Percentiles rank a stretch among this genome's conserved stretches.
These are phyloP conservation scores for Lysiphlebus fabarum DNA, from an alignment of 1,140 invertebrate species.

Conservation along the genomic window DNA sequence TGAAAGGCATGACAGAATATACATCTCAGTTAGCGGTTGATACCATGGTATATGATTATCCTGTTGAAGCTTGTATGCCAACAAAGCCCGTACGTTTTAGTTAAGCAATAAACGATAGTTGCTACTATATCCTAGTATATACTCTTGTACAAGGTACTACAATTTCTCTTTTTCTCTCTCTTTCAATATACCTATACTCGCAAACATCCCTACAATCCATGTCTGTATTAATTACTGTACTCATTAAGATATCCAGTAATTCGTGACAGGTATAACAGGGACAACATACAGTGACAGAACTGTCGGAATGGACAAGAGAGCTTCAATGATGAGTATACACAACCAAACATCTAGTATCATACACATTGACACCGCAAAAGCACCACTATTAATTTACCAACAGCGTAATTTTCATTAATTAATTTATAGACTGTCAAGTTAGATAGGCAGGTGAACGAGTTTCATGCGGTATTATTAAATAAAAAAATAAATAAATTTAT, in stretches of 20 bases:
- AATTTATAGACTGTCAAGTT: slow-evolving; percentile 50
- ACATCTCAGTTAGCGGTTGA: too few species aligned
- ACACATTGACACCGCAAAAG: too few species aligned
- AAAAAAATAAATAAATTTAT: too few species aligned
- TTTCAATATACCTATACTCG: too few species aligned
- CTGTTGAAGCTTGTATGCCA: slow-evolving; percentile 4
- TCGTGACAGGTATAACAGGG: slow-evolving; percentile 17
- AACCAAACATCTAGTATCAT: not conserved
- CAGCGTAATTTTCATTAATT: slow-evolving; percentile 51
- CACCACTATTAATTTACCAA: slow-evolving; percentile 38
- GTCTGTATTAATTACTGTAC: slow-evolving; percentile 55
- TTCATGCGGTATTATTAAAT: too few species aligned
- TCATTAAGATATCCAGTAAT: slow-evolving; percentile 54
- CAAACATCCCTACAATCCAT: slow-evolving; percentile 48
- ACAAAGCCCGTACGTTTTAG: slow-evolving; percentile 29
- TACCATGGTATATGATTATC: slow-evolving; percentile 2
- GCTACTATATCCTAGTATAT: too few species aligned
- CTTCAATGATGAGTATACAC: not conserved
- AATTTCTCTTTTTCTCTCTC: slow-evolving; percentile 13
- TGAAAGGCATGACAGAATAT: too few species aligned
- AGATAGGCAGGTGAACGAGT: slow-evolving; percentile 38
- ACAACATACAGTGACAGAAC: not conserved
- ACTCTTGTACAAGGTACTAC: slow-evolving; percentile 10
- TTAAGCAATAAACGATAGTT: slow-evolving; percentile 8
- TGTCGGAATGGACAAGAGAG: slow-evolving; percentile 8